These are phyloP conservation scores for Alentia gelatinosa DNA, from an alignment of 2,888 invertebrate genomes.

Conservation along the genomic window DNA sequence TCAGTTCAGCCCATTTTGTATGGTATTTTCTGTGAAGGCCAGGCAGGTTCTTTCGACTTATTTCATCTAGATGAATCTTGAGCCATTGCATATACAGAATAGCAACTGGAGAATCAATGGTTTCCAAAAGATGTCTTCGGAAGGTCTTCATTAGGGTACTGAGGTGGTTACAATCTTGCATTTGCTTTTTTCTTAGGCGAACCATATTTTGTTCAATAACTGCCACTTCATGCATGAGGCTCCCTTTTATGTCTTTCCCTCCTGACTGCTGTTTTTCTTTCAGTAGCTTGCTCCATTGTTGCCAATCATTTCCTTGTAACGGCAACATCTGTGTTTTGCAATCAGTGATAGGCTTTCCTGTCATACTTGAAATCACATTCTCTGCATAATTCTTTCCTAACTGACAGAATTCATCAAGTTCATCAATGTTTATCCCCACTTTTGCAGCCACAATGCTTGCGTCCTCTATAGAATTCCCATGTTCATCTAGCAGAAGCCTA, in stretches of 20 bases:
- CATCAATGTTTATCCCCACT: not conserved
- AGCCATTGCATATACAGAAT: constrained; percentile 6
- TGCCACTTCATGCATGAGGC: not conserved
- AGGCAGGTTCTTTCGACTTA: not conserved
- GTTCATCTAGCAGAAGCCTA: not conserved
- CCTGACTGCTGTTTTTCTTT: not conserved
- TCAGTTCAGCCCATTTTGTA: not conserved
- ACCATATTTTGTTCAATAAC: not conserved
- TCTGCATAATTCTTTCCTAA: not conserved
- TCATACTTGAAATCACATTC: not conserved
- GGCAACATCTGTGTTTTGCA: not conserved
- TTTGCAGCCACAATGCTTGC: not conserved
- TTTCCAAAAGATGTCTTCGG: not conserved
- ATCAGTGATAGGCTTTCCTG: not conserved
- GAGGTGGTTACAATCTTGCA: not conserved
- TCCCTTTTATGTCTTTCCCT: not conserved
- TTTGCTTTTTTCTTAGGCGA: not conserved
- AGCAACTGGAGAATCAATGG: not conserved
- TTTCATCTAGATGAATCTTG: not conserved
- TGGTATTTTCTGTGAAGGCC: not conserved
- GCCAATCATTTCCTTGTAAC: not conserved
- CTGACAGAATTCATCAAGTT: not conserved
- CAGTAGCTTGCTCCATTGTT: not conserved
- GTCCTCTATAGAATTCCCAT: not conserved
- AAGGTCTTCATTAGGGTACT: not conserved